Evolutionary conservation across 2,888 invertebrate species (phyloP).

Genomic region (Phyllotreta striolata): DNA sequence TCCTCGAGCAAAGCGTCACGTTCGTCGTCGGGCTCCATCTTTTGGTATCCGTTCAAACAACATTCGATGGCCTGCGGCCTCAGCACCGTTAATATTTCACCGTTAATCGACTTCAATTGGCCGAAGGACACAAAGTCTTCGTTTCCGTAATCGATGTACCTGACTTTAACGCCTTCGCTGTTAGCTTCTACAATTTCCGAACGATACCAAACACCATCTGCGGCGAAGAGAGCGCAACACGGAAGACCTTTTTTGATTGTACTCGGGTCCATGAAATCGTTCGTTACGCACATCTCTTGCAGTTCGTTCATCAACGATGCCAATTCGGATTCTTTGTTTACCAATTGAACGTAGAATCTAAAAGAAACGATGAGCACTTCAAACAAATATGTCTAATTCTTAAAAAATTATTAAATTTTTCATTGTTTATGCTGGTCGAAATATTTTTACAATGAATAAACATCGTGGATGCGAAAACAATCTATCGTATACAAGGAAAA

Average conservation of each 20-base stretch:
- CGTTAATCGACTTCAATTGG: conserved; percentile 70
- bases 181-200: conserved; percentile 72
- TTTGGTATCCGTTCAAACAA: conserved; percentile 73
- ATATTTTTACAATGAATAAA: background rate
- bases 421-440: too few relatives aligned
- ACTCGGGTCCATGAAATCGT: conserved; percentile 46
- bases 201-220: conserved; percentile 89
- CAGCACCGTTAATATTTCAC: conserved; percentile 68
- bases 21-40: conserved; percentile 65
- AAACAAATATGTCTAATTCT: too few relatives aligned
- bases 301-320: conserved; percentile 74
- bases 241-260: conserved; percentile 68
- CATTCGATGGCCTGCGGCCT: conserved; percentile 81
- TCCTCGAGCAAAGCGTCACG: conserved; percentile 72
- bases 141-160: conserved; percentile 96
- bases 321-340: conserved; percentile 67
- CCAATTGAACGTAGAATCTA: conserved; percentile 76
- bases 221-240: conserved; percentile 82
- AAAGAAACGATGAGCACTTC: background rate
- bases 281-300: conserved; percentile 65
- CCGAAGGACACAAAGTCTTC: conserved; percentile 76
- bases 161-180: conserved; percentile 65
- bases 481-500: background rate
- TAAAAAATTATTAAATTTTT: too few relatives aligned
- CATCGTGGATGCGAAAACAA: background rate